Conservation (phyloP, 2,888 invertebrate genomes). For the Cryptus armator region DNA sequence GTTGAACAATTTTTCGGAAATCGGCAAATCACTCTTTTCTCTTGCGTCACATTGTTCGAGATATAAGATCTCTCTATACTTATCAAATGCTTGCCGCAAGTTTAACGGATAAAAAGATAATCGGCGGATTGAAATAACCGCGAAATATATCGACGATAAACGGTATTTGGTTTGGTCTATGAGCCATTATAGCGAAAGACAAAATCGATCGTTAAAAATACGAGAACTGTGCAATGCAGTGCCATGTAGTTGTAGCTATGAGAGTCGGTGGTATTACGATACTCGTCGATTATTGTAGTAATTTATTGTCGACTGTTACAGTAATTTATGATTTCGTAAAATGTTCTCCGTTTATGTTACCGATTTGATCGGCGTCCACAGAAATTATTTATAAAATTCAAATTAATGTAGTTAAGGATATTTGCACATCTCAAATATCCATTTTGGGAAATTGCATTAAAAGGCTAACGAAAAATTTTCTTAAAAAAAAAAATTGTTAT, state of each 20-base stretch:
- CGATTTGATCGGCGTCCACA: too few species aligned
- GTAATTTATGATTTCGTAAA: neutral
- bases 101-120: neutral
- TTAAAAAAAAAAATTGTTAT: too few species aligned
- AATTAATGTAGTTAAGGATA: too few species aligned
- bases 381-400: too few species aligned
- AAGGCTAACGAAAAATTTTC: too few species aligned
- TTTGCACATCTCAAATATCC: too few species aligned
- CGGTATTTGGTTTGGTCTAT: too few species aligned
- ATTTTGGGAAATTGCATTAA: too few species aligned
- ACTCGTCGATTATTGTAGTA: neutral
- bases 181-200: too few species aligned
- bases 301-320: neutral
- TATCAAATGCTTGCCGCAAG: neutral
- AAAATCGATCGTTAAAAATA: neutral
- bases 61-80: neutral
- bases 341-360: neutral
- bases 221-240: neutral
- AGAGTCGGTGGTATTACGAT: neutral
- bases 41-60: neutral
- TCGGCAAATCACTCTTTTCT: constrained; percentile 20
- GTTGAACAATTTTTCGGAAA: constrained; percentile 50
- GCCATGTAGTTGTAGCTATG: neutral
- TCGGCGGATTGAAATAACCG: neutral
- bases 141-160: neutral